Evolutionary conservation across 2,888 invertebrate species (phyloP), one percentile per base, ranked within the genome.

Genomic region (Nineta flava): DNA sequence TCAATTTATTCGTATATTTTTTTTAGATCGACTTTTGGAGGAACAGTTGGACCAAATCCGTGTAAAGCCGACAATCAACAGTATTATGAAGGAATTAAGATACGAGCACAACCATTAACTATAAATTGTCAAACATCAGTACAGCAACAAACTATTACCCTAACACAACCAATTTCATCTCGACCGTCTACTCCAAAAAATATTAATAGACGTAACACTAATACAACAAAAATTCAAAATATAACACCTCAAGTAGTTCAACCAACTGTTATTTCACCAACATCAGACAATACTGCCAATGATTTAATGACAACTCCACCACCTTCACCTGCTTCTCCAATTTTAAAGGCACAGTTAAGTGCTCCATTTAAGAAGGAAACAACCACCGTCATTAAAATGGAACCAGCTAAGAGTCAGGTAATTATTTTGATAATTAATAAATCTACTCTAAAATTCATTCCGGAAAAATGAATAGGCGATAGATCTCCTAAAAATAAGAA

Each of bases 311-410:
- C 49, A 10, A 61, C 57, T 52, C 60, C 62, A 53, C 66, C 65
- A 55, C 59, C 65, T 66, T 77, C 80, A 56, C 83, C 83, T 44
- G 74, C 82, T 32, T 86, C 86, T 43, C 85, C 87, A 9, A 88
- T 88, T 62, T 71, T 88, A 57, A 87, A 88, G 72, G 87, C 87
- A 57, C 87, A 87, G 67, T 71, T 87, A 58, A 86, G 86, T 58
- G 78, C 80, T 56, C 81, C 81, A 55, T 74, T 77, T 51, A 73
- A 75, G 66, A 70, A 65, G 51, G 58, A 63, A 51, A 61, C 59
- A 57, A 57, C 62, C 54, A 58, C 61, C 54, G 58, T 59, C 52
- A 54, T 61, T 55, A 73, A 75, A 62, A 62, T 67, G 49, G 57
- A 64, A 57, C 58, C 63, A 60, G 60, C 66, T 61, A 75, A 74